A percentile compares a stretch with the other conserved stretches of the same genome.
Evolutionary conservation across 2,797 vertebrate species (phyloP).

Genomic region (Mionectes olivaceus): DNA sequence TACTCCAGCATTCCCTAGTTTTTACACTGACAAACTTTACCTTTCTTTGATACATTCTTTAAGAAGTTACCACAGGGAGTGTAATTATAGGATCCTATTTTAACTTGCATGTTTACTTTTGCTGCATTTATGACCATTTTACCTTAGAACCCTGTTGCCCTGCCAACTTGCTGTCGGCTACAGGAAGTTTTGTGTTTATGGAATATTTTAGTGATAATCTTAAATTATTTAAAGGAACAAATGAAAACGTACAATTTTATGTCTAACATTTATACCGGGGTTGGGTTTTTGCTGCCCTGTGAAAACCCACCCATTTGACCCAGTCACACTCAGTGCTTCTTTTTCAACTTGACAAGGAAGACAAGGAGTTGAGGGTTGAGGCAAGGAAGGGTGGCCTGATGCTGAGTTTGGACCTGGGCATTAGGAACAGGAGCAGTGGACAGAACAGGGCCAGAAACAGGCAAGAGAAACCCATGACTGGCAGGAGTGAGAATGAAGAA

Average conservation of each 20-base stretch:
- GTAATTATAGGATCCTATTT: neutral
- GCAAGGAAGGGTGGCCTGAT: neutral
- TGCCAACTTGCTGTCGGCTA: neutral
- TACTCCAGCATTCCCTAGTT: neutral
- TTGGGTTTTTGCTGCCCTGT: neutral
- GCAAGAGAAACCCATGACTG: neutral
- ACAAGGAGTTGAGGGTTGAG: neutral
- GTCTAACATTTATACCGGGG: neutral
- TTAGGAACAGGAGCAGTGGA: neutral
- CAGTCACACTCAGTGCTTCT: fast-evolving
- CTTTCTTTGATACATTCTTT: neutral
- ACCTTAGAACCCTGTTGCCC: neutral
- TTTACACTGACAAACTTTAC: neutral
- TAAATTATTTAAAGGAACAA: neutral
- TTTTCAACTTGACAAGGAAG: neutral
- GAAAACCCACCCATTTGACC: neutral
- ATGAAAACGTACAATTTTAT: neutral
- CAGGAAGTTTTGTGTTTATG: neutral
- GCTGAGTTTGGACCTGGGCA: neutral
- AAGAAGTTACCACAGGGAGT: neutral
- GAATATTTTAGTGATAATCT: neutral
- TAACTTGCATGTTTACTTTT: neutral
- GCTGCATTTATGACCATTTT: neutral
- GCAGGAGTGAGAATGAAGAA: neutral
- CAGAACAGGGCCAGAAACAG: neutral